These are phyloP conservation scores for Caretta caretta DNA, from an alignment of 2,113 vertebrate genomes.

Conservation along the genomic window DNA sequence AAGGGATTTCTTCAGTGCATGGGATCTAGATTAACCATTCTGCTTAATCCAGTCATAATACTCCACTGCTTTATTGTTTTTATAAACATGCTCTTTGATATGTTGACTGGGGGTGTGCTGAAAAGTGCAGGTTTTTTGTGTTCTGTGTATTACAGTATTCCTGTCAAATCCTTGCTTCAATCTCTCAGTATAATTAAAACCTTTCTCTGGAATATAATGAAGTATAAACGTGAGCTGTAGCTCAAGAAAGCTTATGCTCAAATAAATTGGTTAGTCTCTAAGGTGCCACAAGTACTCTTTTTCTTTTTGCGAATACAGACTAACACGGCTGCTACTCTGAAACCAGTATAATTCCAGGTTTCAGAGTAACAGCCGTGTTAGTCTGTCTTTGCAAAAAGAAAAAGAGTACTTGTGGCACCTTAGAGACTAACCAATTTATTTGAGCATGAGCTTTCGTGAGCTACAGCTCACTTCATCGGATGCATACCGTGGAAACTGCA, in stretches of 20 bases:
- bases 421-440: too few species aligned
- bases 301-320: too few species aligned
- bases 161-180: background rate
- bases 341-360: background rate
- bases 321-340: too few species aligned
- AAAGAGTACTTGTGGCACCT: too few species aligned
- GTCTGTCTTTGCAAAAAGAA: too few species aligned
- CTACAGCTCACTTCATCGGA: too few species aligned
- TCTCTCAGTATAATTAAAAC: background rate
- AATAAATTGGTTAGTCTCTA: too few species aligned
- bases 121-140: background rate
- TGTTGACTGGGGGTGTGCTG: background rate
- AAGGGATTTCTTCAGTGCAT: conserved; percentile 47
- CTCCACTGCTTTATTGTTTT: conserved; percentile 34
- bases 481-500: too few species aligned
- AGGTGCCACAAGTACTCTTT: too few species aligned
- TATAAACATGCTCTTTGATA: conserved; percentile 45
- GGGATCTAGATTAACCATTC: conserved; percentile 43
- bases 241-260: too few species aligned
- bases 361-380: too few species aligned
- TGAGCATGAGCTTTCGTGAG: too few species aligned
- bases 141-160: conserved; percentile 13
- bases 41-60: conserved; percentile 53
- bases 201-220: conserved; percentile 1
- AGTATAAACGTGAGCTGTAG: background rate